phyloP scores from a whole-genome alignment of 1,140 invertebrate genomes.

The Cardiocondyla obscurior region DNA sequence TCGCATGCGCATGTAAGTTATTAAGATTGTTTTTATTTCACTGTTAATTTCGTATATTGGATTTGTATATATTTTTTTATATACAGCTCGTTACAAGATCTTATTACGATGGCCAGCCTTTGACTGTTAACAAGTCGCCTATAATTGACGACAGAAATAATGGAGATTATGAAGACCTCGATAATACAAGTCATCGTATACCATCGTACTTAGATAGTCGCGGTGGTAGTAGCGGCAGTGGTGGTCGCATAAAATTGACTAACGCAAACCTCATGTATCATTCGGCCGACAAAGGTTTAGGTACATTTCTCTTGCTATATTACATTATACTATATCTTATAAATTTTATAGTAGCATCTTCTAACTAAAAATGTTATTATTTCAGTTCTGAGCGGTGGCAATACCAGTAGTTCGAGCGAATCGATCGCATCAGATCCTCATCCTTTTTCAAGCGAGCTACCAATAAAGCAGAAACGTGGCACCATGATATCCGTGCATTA shows the following conservation, averaged over 20 bases:
- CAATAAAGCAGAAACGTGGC: slow-evolving; percentile 78
- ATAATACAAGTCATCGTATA: slow-evolving; percentile 73
- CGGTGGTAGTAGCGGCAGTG: slow-evolving; percentile 10
- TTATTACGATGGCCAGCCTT: slow-evolving; percentile 83
- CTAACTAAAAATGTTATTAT: background rate
- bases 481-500: slow-evolving; percentile 75
- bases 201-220: slow-evolving; percentile 73
- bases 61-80: slow-evolving; percentile 19
- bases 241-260: slow-evolving; percentile 72
- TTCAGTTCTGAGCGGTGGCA: slow-evolving; percentile 78
- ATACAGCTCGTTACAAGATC: slow-evolving; percentile 83
- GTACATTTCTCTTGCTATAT: background rate
- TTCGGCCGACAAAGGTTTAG: slow-evolving; percentile 77
- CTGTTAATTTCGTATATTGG: background rate
- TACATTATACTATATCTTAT: background rate
- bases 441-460: slow-evolving; percentile 74
- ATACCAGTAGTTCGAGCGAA: slow-evolving; percentile 90
- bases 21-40: background rate
- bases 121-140: slow-evolving; percentile 74
- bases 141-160: slow-evolving; percentile 76
- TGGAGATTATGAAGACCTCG: slow-evolving; percentile 78
- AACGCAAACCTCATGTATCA: slow-evolving; percentile 79
- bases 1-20: slow-evolving; percentile 72
- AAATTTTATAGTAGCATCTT: background rate
- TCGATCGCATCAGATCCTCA: slow-evolving; percentile 87